phyloP scores from a whole-genome alignment of 2,113 vertebrate genomes.

The Suncus etruscus region DNA sequence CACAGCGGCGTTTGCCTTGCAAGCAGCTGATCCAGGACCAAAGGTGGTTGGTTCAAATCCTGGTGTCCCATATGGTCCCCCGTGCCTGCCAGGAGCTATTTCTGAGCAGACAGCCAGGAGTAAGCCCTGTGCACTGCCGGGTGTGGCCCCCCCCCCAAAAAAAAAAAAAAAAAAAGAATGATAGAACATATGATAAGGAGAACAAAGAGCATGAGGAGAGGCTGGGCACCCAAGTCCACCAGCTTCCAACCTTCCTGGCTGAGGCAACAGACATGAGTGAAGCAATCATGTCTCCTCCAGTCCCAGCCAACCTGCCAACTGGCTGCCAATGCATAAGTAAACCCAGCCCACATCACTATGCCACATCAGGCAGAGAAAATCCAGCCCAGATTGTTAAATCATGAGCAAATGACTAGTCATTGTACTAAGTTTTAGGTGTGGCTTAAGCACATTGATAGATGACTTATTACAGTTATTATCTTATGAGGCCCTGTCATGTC shows the following conservation, averaged over 20 bases:
- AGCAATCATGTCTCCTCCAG: neutral
- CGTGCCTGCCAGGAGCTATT: no score
- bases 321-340: neutral
- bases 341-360: neutral
- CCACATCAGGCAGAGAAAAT: neutral
- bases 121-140: no score
- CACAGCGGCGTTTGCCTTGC: no score
- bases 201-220: neutral
- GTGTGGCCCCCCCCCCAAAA: no score
- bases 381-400: neutral
- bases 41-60: no score
- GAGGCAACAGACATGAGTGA: neutral
- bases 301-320: neutral
- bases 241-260: neutral
- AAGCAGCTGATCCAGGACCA: no score
- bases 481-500: neutral
- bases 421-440: constrained; percentile 46
- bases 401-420: constrained; percentile 34
- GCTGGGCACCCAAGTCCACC: no score
- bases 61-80: no score
- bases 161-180: no score
- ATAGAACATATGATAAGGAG: neutral
- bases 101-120: no score
- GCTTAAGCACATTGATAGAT: constrained; percentile 7
- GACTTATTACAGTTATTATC: constrained; percentile 37